Percentiles rank a stretch among this genome's conserved stretches.
These are phyloP conservation scores for Podabrus alpinus DNA, from an alignment of 2,888 invertebrate species.

Conservation along the genomic window DNA sequence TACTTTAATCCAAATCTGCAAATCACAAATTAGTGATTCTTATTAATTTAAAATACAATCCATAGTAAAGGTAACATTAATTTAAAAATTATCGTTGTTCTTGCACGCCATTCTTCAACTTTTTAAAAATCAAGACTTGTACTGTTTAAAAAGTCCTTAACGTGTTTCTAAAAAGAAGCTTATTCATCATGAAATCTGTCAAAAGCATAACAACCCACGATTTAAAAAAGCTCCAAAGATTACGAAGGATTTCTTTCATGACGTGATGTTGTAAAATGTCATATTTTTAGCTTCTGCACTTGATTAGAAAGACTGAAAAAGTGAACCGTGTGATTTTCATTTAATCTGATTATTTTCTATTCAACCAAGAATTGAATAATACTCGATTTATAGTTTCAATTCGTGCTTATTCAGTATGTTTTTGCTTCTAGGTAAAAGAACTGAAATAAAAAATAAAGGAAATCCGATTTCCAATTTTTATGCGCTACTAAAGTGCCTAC, in stretches of 20 bases:
- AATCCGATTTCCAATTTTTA: background rate
- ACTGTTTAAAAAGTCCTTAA: slow-evolving; percentile 7
- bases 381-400: background rate
- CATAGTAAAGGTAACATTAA: no score
- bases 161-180: slow-evolving; percentile 14
- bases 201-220: slow-evolving; percentile 13
- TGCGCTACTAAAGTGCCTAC: background rate
- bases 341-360: background rate
- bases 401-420: background rate
- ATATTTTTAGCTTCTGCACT: slow-evolving; percentile 5
- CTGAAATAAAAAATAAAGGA: background rate
- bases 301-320: slow-evolving; percentile 2
- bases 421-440: background rate
- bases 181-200: slow-evolving; percentile 24
- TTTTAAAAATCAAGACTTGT: slow-evolving; percentile 3
- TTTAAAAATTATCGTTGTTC: background rate
- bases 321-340: background rate
- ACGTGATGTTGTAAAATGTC: slow-evolving; percentile 17
- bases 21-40: background rate
- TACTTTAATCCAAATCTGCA: background rate
- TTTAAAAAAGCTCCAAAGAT: slow-evolving; percentile 14
- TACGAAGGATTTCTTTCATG: slow-evolving; percentile 17
- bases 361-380: background rate
- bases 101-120: background rate
- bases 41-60: background rate